Base-by-base conservation (phyloP, 2,888 invertebrate species). In the Scaptomyza reducta region DNA sequence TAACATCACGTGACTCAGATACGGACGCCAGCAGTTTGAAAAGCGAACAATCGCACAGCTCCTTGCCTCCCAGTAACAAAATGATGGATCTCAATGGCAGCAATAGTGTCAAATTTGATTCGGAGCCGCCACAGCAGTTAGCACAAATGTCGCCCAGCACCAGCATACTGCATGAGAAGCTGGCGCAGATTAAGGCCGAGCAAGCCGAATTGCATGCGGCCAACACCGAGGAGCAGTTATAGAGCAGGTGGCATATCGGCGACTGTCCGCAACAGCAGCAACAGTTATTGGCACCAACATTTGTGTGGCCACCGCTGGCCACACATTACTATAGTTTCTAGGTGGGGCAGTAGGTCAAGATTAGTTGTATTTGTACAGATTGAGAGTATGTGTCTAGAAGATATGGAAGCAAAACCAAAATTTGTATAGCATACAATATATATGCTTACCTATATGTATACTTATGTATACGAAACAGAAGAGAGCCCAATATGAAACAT, bases 171-270 rank as follows among this genome's bases (percentile, higher is more conserved):
- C 91, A 91, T 51, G 91, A 91, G 61, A 91, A 91, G 78, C 80
- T 91, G 79, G 91, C 90, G 45, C 89, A 90, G 83, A 91, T 91
- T 64, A 92, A 91, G 79, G 88, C 91, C 66, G 92, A 92, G 65
- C 89, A 87, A 57, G 75, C 77, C 45, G 82, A 81, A 75, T 1
- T 70, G 44, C 31, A 33, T 22, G 14, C 49, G 49, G 38, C 35
- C 1, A 46, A 42, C 27, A 75, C 65, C 29, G 91, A 91, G 65
- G 90, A 92, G 74, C 90, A 90, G 77, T 92, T 91, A 92, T 92
- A 92, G 91, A 91, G 89, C 81, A 80, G 80, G 83, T 84, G 89
- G 81, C 79, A 75, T 53, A 64, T 56, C 62, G 76, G 67, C 73
- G 22, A 42, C 54, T 62, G 44, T 50, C 51, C 27, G 18, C 74